Evolutionary conservation across 2,888 invertebrate species (phyloP).

Genomic region (Trichopria drosophilae): DNA sequence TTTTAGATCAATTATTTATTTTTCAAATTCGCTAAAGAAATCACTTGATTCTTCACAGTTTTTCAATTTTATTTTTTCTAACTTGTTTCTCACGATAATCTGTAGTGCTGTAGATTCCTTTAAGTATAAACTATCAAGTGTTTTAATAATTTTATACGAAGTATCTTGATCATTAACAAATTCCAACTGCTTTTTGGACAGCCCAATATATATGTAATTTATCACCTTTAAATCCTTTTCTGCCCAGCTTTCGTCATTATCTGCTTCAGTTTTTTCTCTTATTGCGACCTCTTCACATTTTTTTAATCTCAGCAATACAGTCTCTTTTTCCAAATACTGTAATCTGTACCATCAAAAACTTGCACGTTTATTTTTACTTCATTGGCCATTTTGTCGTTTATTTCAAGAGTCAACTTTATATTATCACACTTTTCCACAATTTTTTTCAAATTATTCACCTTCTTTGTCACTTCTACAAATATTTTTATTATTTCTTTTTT

Average conservation of each 20-base stretch:
- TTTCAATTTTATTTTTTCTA: slow-evolving; percentile 36
- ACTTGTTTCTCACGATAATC: slow-evolving; percentile 36
- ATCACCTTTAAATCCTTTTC: too few relatives aligned
- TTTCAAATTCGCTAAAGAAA: too few relatives aligned
- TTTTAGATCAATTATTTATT: too few relatives aligned
- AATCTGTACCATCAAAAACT: slow-evolving; percentile 34
- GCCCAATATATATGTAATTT: slow-evolving; percentile 31
- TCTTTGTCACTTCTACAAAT: too few relatives aligned
- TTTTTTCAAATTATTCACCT: too few relatives aligned
- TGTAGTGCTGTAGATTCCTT: slow-evolving; percentile 39
- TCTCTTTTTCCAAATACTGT: slow-evolving; percentile 36
- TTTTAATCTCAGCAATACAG: slow-evolving; percentile 33
- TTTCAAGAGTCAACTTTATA: too few relatives aligned
- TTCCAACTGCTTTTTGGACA: slow-evolving; percentile 34
- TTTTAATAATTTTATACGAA: slow-evolving; percentile 35
- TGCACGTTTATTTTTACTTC: slow-evolving; percentile 24
- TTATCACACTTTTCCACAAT: too few relatives aligned
- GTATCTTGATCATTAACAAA: slow-evolving; percentile 30
- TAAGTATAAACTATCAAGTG: slow-evolving; percentile 37
- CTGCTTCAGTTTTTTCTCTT: slow-evolving; percentile 2
- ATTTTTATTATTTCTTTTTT: too few relatives aligned
- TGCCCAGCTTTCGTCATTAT: slow-evolving; percentile 29
- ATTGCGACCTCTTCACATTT: slow-evolving; percentile 11
- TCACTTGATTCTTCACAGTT: slow-evolving; percentile 3
- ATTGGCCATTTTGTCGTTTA: neutral